A percentile compares a stretch with the other conserved stretches of the same genome.
These are phyloP conservation scores for Paramormyrops kingsleyae DNA, from an alignment of 2,113 vertebrate genomes.

Conservation along the genomic window DNA sequence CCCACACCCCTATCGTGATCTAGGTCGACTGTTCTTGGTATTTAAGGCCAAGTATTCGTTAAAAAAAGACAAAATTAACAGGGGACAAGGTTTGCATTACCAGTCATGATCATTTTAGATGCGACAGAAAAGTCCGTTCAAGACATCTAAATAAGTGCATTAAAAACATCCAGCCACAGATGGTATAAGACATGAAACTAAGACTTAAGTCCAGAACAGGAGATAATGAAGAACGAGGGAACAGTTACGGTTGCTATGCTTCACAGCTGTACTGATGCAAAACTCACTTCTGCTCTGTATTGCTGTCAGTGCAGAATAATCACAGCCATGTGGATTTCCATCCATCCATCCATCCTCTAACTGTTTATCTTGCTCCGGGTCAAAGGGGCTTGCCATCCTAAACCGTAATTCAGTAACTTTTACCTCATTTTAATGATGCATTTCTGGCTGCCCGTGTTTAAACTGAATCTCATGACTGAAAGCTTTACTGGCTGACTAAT, in stretches of 20 bases:
- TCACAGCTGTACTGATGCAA: not conserved
- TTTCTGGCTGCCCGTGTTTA: not conserved
- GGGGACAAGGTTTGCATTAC: not conserved
- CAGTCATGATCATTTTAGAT: not conserved
- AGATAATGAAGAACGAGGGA: not conserved
- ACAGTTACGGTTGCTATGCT: not conserved
- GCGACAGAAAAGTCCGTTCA: not conserved
- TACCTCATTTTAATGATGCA: not conserved
- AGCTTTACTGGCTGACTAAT: not conserved
- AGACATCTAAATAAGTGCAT: not conserved
- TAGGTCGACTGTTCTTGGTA: not conserved
- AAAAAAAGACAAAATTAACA: not conserved
- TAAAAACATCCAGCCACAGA: not conserved
- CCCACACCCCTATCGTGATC: not conserved
- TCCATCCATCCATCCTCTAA: not conserved
- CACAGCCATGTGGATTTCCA: not conserved
- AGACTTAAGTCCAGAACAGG: not conserved
- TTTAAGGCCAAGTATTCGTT: not conserved
- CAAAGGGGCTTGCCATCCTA: not conserved
- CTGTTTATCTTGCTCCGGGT: not conserved
- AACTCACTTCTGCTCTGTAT: not conserved
- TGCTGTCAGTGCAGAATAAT: not conserved
- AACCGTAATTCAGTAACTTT: not conserved
- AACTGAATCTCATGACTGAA: slow-evolving; percentile 5
- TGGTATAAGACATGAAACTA: not conserved